phyloP scores from a whole-genome alignment of 2,113 vertebrate genomes.

The Hippocampus barbouri region DNA sequence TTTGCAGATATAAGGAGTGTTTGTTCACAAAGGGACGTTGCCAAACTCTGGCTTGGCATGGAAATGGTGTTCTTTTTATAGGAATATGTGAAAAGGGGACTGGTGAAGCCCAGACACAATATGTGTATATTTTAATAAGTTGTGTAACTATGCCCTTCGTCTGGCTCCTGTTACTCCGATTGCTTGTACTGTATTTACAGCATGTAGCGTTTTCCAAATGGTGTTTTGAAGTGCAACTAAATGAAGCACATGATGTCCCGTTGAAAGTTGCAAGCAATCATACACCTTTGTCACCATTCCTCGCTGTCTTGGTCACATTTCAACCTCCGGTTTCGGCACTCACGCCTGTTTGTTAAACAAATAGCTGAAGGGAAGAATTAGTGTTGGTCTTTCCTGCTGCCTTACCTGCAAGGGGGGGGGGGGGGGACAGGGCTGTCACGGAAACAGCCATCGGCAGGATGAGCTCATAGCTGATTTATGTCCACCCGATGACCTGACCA shows the following conservation, averaged over 20 bases:
- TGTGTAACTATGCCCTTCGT: background rate
- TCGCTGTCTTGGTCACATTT: background rate
- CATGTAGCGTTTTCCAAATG: background rate
- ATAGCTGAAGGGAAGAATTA: slow-evolving; percentile 6
- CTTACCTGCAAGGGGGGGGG: slow-evolving; percentile 30
- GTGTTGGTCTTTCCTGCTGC: slow-evolving; percentile 35
- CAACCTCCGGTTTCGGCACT: slow-evolving; percentile 1
- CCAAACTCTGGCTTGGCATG: background rate
- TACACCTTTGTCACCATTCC: background rate
- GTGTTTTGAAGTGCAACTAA: background rate
- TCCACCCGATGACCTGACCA: background rate
- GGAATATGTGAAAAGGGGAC: background rate
- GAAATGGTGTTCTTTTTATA: background rate
- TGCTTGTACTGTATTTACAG: no score
- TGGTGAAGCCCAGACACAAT: background rate
- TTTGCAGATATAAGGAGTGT: background rate
- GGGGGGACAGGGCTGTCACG: slow-evolving; percentile 28
- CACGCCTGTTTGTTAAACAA: slow-evolving; percentile 17
- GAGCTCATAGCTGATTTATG: slow-evolving; percentile 20
- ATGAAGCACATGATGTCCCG: background rate
- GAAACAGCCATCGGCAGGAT: slow-evolving; percentile 26
- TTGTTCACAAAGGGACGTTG: background rate
- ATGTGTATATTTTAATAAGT: background rate
- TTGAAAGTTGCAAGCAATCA: background rate
- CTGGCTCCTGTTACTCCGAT: background rate